These are phyloP conservation scores for Dromiciops gliroides DNA, from an alignment of 2,113 vertebrate genomes.

Conservation along the genomic window DNA sequence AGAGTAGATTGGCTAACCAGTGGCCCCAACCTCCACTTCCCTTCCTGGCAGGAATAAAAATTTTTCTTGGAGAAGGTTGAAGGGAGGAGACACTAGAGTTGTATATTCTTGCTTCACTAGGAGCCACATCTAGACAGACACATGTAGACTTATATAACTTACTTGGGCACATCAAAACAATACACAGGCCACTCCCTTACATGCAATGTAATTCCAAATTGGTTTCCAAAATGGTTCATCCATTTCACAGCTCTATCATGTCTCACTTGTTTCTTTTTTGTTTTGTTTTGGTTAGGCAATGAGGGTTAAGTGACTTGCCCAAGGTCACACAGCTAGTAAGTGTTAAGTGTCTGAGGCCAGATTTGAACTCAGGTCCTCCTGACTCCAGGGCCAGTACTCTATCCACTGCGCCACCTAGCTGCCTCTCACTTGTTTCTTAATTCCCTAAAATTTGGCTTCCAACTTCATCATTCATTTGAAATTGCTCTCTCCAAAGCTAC, in stretches of 20 bases:
- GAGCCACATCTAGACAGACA: neutral
- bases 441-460: neutral
- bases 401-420: too few relatives aligned
- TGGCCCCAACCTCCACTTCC: neutral
- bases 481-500: neutral
- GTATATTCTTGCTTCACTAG: neutral
- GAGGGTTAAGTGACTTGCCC: too few relatives aligned
- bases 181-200: neutral
- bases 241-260: neutral
- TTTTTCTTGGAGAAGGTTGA: neutral
- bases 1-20: neutral
- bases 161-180: neutral
- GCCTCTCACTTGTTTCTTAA: neutral
- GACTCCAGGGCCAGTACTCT: too few relatives aligned
- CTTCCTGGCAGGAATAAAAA: neutral
- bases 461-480: neutral
- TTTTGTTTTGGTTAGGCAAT: too few relatives aligned
- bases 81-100: neutral
- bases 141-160: neutral
- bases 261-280: neutral
- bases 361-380: too few relatives aligned
- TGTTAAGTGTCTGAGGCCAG: too few relatives aligned
- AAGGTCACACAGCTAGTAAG: too few relatives aligned
- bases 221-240: neutral
- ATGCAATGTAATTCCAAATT: neutral